These are phyloP conservation scores for Pseudomyrmex flavicornis DNA, from an alignment of 1,140 invertebrate genomes.

Conservation along the genomic window DNA sequence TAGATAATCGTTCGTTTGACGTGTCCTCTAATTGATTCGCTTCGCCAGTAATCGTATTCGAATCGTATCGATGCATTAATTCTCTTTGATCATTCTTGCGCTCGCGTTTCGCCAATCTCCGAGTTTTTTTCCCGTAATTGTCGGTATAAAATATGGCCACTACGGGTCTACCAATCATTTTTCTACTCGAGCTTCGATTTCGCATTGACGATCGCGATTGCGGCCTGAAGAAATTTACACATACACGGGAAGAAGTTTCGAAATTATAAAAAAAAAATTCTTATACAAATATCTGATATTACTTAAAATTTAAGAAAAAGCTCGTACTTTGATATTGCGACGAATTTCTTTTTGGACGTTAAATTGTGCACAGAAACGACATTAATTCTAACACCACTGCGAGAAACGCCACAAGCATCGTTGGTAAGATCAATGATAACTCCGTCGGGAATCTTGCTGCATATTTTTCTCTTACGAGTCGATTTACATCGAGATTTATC, in stretches of 20 bases:
- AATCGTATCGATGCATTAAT: neutral
- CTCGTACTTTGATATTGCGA: neutral
- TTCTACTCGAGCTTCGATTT: neutral
- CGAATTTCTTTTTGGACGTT: neutral
- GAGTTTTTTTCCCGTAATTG: neutral
- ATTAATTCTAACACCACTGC: constrained; percentile 45
- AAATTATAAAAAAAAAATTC: neutral
- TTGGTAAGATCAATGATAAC: constrained; percentile 22
- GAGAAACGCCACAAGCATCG: neutral
- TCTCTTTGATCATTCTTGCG: neutral
- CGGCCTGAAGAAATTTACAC: constrained; percentile 1
- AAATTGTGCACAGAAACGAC: constrained; percentile 12
- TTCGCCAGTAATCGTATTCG: neutral
- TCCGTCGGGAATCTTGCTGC: neutral
- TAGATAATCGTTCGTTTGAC: neutral
- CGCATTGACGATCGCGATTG: neutral
- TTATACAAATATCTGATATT: constrained; percentile 4
- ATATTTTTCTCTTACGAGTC: constrained; percentile 31
- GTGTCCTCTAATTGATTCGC: neutral
- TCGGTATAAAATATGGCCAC: neutral
- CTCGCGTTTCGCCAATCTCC: neutral
- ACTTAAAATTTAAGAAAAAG: constrained; percentile 23
- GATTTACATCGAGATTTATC: constrained; percentile 52
- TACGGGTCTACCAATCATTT: neutral
- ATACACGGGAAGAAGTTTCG: neutral